These are phyloP conservation scores for Meles meles DNA, from an alignment of 2,113 vertebrate species.

Conservation along the genomic window DNA sequence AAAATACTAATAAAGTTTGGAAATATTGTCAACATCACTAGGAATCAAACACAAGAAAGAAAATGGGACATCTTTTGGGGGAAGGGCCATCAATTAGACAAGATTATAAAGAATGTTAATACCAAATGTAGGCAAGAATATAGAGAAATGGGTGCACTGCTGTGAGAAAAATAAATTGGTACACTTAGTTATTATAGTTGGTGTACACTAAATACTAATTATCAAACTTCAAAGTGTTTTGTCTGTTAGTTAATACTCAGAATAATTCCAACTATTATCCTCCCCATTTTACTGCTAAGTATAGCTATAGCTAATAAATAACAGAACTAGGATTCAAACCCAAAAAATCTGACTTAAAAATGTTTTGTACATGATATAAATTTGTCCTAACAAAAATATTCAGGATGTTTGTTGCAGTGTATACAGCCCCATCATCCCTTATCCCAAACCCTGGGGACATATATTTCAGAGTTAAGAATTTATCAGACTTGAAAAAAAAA, in stretches of 20 bases:
- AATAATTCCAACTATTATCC: not conserved
- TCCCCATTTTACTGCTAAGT: not conserved
- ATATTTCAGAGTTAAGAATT: not conserved
- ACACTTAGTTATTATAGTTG: not conserved
- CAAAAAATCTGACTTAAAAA: not conserved
- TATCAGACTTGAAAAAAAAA: not conserved
- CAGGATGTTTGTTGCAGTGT: not conserved
- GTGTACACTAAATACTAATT: not conserved
- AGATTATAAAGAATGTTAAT: not conserved
- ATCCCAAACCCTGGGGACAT: not conserved
- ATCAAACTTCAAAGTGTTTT: not conserved
- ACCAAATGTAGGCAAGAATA: not conserved
- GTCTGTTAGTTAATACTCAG: not conserved
- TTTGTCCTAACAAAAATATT: not conserved
- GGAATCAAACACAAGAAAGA: slow-evolving; percentile 14
- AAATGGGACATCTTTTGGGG: not conserved
- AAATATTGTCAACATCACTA: not conserved
- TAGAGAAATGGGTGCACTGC: not conserved
- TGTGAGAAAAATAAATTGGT: not conserved
- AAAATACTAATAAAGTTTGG: not conserved
- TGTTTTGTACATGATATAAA: not conserved
- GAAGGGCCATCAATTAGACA: not conserved
- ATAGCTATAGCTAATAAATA: not conserved
- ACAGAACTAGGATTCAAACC: slow-evolving; percentile 4
- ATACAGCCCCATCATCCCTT: not conserved